Percentiles rank a stretch among this genome's conserved stretches.
These are phyloP conservation scores for Limanda limanda DNA, from an alignment of 2,113 vertebrate genomes.

Conservation along the genomic window DNA sequence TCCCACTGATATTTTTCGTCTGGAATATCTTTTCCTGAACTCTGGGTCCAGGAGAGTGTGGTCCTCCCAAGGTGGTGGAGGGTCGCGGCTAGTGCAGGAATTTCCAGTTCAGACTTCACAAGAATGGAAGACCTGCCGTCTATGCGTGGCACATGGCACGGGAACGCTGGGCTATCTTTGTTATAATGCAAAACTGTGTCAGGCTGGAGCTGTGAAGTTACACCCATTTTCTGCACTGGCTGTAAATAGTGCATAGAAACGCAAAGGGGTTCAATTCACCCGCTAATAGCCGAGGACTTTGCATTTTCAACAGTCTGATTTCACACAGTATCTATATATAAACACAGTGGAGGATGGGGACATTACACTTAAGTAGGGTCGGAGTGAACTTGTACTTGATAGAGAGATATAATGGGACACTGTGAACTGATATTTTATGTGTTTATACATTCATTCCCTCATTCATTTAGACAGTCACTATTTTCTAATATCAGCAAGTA, in stretches of 20 bases:
- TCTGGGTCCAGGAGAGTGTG: too few relatives aligned
- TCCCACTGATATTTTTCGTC: background rate
- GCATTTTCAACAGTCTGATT: background rate
- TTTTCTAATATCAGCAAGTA: too few relatives aligned
- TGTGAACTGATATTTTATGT: background rate
- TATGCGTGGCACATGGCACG: constrained; percentile 9
- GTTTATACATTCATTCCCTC: background rate
- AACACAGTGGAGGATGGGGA: background rate
- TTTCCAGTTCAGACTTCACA: constrained; percentile 3
- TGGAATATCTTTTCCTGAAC: background rate
- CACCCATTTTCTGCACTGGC: constrained; percentile 6
- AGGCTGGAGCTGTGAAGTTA: background rate
- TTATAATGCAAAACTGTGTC: constrained; percentile 6
- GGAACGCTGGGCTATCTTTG: constrained; percentile 10
- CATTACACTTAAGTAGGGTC: background rate
- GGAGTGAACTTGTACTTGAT: background rate
- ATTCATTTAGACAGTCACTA: background rate
- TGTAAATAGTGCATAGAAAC: background rate
- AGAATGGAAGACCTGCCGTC: constrained; percentile 18
- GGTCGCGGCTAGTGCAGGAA: background rate
- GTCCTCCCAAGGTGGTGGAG: too few relatives aligned
- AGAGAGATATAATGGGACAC: background rate
- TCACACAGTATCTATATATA: background rate
- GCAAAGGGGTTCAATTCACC: background rate
- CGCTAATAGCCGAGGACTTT: background rate